Evolutionary conservation across 2,888 invertebrate genomes (phyloP), one percentile per base, ranked within the genome.

Genomic region (Resseliella maxima): DNA sequence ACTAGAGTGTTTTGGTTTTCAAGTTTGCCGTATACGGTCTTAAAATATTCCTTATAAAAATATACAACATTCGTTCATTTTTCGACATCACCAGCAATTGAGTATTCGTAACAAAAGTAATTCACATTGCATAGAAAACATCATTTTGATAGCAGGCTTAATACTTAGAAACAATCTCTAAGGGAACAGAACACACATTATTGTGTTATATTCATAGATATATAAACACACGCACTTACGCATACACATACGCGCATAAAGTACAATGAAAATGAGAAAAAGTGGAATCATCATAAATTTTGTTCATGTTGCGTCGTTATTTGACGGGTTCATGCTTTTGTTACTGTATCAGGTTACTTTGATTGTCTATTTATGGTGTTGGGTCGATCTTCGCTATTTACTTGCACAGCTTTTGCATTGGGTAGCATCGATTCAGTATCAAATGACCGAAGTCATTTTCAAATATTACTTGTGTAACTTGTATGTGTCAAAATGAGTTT

Each of bases 321-420:
- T n/a, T 72, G 35, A 15, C 18, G 27, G 31, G 31, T 35, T 72
- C 59, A 24, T 12, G 72, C 31, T 35, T 31, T 35, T 72, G 72
- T 35, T 72, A 15, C 5, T 0, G 72, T 31, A 35, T 72, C 31
- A 72, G 72, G 72, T 72, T 72, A 72, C 72, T 72, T 72, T 72
- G 72, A 72, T 72, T 72, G 31, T 31, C 72, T 3, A 72, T 72
- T 72, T 35, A 35, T 72, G 31, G 35, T 31, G 31, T 27, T 0
- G 31, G 72, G 72, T 72, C 72, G 72, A 31, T 72, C 72, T 31
- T 8, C 1, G 72, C 27, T 31, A 31, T 72, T 72, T 31, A 0
- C 31, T n/a, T 21, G 31, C 31, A 72, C 31, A 31, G 31, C 72
- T 6, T 72, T 35, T 72, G 15, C 31, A 31, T 24, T 31, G n/a